Base-by-base conservation (phyloP, 2,113 vertebrate species). In the Pygoscelis antarcticus region DNA sequence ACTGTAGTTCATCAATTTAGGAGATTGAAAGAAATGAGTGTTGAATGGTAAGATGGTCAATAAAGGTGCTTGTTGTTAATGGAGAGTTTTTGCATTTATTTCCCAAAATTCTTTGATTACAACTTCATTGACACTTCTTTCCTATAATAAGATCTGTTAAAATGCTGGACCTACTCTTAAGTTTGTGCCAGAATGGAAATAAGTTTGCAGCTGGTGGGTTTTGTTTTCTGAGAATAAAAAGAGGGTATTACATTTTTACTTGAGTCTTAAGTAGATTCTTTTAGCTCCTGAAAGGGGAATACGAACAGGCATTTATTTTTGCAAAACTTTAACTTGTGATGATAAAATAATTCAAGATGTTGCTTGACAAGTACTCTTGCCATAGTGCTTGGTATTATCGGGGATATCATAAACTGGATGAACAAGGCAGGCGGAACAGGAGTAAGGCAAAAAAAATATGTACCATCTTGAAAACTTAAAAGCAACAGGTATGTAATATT, bases 21-120 rank as follows among this genome's bases (percentile, higher is more conserved):
- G 83, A 88, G 76, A 68, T 15, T 14, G 18, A 77, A 44, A 44
- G 6, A n/a, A 84, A 77, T 64, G 15, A 68, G 8, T 93, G n/a
- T 69, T 80, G 44, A 88, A 88, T 80, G 34, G 10, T 46, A 64
- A 79, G 25, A 71, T 1, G 27, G 71, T 89, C 79, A 97, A 96
- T 97, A 97, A 98, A 96, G 75, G 69, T 93, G 91, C 57, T 95
- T 90, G 55, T 69, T 92, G 54, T 86, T 77, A 65, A 68, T 51
- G 15, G 68, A 74, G 58, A 69, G 23, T 44, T 83, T 62, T 83
- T 85, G 66, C 36, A 44, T 70, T 96, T 96, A 55, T 96, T 96
- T 88, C n/a, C 14, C 8, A 1, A 30, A 10, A 2, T 32, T 61
- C 26, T 75, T 92, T 42, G 1, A 29, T 66, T 84, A 58, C 62